Conservation (phyloP, 2,113 vertebrate species). For the Cryptotis parvus region DNA sequence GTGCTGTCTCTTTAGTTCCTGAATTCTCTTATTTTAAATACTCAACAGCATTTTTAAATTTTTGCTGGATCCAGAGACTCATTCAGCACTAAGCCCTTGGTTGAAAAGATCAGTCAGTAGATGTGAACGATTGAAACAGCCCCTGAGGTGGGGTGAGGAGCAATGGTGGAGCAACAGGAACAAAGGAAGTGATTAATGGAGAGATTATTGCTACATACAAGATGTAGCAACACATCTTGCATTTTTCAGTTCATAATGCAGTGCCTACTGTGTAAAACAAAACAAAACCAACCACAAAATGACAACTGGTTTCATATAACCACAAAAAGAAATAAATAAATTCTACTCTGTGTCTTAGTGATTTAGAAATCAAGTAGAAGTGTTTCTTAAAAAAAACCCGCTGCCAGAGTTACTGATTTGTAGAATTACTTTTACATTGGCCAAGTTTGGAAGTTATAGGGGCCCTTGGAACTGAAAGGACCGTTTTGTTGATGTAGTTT, state of each 20-base stretch:
- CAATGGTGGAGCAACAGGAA: background rate
- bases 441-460: background rate
- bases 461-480: too few relatives aligned
- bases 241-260: background rate
- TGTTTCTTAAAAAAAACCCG: too few relatives aligned
- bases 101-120: background rate
- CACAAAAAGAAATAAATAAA: constrained; percentile 48
- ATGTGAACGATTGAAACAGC: background rate
- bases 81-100: background rate
- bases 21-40: background rate
- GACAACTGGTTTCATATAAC: background rate
- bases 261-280: background rate
- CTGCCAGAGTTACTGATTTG: background rate
- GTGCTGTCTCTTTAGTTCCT: too few relatives aligned
- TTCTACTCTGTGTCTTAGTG: background rate
- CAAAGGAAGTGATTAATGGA: constrained; percentile 2
- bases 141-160: background rate
- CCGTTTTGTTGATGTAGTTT: background rate
- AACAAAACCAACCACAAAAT: background rate
- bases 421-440: constrained; percentile 25
- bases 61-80: background rate
- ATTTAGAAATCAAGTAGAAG: background rate
- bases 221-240: background rate
- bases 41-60: background rate
- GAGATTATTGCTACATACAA: constrained; percentile 42